Percentiles rank a stretch among this genome's conserved stretches.
These are phyloP conservation scores for Drosophila kikkawai DNA, from an alignment of 1,140 invertebrate genomes.

Conservation along the genomic window DNA sequence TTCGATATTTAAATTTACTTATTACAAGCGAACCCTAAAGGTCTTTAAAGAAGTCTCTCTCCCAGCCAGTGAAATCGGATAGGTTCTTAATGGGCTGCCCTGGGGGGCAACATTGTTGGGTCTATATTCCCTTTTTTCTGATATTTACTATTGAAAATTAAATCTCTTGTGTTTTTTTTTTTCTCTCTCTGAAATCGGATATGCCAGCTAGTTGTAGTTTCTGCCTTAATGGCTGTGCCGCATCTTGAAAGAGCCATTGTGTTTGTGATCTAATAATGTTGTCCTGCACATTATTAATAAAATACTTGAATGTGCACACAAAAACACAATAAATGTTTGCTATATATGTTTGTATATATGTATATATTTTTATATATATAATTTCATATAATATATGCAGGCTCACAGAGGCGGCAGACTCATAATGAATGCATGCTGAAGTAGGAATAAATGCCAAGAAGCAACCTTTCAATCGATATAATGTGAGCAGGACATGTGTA, in stretches of 20 bases:
- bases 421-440: conserved; percentile 33
- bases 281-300: conserved; percentile 30
- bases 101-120: background rate
- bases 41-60: background rate
- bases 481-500: conserved; percentile 11
- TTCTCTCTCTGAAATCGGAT: background rate
- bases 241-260: background rate
- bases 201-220: conserved; percentile 1
- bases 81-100: background rate
- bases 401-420: background rate
- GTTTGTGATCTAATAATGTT: conserved; percentile 4
- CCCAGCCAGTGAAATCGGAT: background rate
- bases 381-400: conserved; percentile 26
- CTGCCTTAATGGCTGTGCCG: conserved; percentile 4
- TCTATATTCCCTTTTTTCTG: background rate
- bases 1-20: too few species aligned
- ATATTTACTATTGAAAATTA: conserved; percentile 12
- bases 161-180: background rate
- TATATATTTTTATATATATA: background rate
- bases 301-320: conserved; percentile 23
- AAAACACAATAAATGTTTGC: conserved; percentile 7
- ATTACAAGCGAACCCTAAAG: too few species aligned
- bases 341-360: background rate
- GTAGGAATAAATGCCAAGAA: conserved; percentile 82
- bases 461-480: conserved; percentile 77